A percentile compares a stretch with the other conserved stretches of the same genome.
Conservation (phyloP, 2,888 invertebrate species). For the Leuctra nigra region DNA sequence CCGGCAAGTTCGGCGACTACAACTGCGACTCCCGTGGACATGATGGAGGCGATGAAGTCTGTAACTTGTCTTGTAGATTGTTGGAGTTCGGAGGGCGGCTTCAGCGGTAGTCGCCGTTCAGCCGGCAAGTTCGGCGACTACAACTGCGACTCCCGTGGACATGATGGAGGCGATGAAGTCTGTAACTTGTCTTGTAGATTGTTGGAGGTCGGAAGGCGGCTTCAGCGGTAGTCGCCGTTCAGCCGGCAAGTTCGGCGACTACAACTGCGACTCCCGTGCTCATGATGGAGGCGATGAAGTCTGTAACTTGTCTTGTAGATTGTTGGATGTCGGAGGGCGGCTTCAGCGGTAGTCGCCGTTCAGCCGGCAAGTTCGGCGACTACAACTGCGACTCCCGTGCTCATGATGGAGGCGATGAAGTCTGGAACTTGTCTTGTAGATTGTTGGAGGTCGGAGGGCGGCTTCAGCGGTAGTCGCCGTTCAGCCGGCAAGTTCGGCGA, state of each 20-base stretch:
- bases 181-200: conserved; percentile 42
- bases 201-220: conserved; percentile 53
- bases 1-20: conserved; percentile 71
- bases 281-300: too few relatives aligned
- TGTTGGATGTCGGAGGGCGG: conserved; percentile 56
- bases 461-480: conserved; percentile 37
- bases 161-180: too few relatives aligned
- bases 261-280: conserved; percentile 85
- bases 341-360: conserved; percentile 38
- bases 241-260: conserved; percentile 68
- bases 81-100: conserved; percentile 51
- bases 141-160: conserved; percentile 84
- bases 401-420: too few relatives aligned
- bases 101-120: conserved; percentile 40
- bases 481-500: conserved; percentile 68
- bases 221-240: conserved; percentile 41
- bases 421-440: conserved; percentile 37
- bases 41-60: too few relatives aligned
- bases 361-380: conserved; percentile 67
- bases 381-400: conserved; percentile 85
- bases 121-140: conserved; percentile 72
- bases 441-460: conserved; percentile 56
- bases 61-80: conserved; percentile 45
- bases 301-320: conserved; percentile 37
- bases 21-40: conserved; percentile 86